Conservation (phyloP, 1,140 invertebrate species). For the Lepidostoma basale region DNA sequence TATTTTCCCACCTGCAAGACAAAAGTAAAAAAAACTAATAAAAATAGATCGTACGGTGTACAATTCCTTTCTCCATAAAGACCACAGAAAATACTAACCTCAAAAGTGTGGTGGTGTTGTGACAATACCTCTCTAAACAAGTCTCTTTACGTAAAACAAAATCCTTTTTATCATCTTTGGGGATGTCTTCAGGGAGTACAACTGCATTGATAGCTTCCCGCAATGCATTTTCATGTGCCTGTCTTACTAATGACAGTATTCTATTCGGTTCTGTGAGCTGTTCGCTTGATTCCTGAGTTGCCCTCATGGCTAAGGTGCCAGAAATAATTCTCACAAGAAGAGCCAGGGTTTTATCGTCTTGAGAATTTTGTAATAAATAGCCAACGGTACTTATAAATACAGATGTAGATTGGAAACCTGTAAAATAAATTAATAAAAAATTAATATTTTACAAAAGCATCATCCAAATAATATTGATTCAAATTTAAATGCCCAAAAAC, state of each 20-base stretch:
- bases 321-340: constrained; percentile 62
- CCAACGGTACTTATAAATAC: constrained; percentile 61
- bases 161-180: constrained; percentile 47
- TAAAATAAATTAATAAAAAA: constrained; percentile 35
- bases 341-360: constrained; percentile 59
- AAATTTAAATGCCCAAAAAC: not conserved
- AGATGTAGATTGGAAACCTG: constrained; percentile 63
- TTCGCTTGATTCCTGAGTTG: constrained; percentile 51
- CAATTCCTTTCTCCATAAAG: not conserved
- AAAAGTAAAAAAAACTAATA: not conserved
- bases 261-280: constrained; percentile 52
- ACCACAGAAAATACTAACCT: constrained; percentile 48
- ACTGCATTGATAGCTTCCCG: constrained; percentile 54
- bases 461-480: constrained; percentile 1
- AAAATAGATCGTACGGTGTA: not conserved
- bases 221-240: constrained; percentile 55
- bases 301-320: constrained; percentile 55
- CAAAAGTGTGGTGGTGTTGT: constrained; percentile 56
- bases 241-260: constrained; percentile 53
- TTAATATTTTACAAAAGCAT: not conserved
- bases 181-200: constrained; percentile 52
- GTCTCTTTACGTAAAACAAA: constrained; percentile 47
- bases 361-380: constrained; percentile 62
- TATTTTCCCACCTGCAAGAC: constrained; percentile 54
- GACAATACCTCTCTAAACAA: constrained; percentile 55